Evolutionary conservation across 2,797 vertebrate genomes (phyloP).

Genomic region (Taenioides sp.): DNA sequence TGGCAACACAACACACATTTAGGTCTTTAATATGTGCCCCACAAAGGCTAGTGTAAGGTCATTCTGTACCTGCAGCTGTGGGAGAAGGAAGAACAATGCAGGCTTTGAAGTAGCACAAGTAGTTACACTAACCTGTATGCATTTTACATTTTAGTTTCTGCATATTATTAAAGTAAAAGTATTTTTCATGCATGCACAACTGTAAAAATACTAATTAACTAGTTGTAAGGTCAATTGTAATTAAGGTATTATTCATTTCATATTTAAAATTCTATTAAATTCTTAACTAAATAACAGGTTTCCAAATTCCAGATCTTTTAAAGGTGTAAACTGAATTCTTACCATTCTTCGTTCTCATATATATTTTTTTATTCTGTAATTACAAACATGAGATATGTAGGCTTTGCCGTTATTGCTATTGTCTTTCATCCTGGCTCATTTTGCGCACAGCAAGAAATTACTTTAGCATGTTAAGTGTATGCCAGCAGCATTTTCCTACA

Average conservation of each 20-base stretch:
- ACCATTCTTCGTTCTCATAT: background rate
- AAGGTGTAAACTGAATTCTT: background rate
- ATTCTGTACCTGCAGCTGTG: constrained; percentile 25
- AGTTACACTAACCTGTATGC: background rate
- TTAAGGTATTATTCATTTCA: too few relatives aligned
- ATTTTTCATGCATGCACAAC: background rate
- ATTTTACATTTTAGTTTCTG: background rate
- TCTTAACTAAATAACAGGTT: too few relatives aligned
- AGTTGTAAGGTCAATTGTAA: too few relatives aligned
- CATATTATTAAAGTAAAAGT: background rate
- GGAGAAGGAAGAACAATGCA: constrained; percentile 4
- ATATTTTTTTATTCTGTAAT: background rate
- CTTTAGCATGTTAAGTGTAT: background rate
- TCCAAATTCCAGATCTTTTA: background rate
- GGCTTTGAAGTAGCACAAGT: constrained; percentile 5
- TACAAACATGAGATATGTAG: background rate
- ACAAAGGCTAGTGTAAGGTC: constrained; percentile 36
- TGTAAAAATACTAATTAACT: too few relatives aligned
- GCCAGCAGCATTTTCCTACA: background rate
- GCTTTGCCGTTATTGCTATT: background rate
- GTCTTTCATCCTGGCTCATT: background rate
- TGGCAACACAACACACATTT: constrained; percentile 67
- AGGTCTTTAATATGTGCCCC: constrained; percentile 42
- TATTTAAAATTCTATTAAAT: too few relatives aligned
- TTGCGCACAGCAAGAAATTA: background rate